Percentiles rank a stretch among this genome's conserved stretches.
phyloP scores from a whole-genome alignment of 2,797 vertebrate species.

The Carcharodon carcharias region DNA sequence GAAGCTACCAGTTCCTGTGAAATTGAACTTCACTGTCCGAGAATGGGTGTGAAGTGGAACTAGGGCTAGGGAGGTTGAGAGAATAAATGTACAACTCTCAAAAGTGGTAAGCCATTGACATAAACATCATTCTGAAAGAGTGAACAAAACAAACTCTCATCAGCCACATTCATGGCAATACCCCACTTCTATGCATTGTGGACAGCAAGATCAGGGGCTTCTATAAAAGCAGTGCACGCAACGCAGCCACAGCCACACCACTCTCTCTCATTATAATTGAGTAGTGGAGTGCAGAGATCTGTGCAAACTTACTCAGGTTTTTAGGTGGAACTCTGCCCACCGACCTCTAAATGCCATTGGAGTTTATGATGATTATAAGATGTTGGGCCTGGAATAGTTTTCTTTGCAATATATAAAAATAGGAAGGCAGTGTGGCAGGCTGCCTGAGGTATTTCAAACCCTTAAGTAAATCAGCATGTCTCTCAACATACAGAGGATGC shows the following conservation, averaged over 20 bases:
- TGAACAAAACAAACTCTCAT: neutral
- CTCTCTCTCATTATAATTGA: neutral
- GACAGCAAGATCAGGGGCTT: neutral
- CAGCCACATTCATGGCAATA: neutral
- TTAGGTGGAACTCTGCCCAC: neutral
- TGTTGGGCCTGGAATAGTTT: neutral
- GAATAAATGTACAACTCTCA: neutral
- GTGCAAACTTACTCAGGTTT: neutral
- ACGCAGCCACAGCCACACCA: neutral
- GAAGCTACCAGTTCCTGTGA: neutral
- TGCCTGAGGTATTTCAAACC: neutral
- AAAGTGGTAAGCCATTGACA: neutral
- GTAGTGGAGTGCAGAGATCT: neutral
- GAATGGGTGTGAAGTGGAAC: neutral
- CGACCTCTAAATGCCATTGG: neutral
- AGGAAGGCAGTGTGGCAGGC: neutral
- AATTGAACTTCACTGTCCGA: neutral
- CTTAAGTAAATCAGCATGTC: neutral
- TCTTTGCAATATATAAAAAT: constrained; percentile 4
- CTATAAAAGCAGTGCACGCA: neutral
- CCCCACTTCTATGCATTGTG: neutral
- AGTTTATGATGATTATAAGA: neutral
- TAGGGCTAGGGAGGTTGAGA: neutral
- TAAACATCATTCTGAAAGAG: neutral
- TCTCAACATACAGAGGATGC: neutral